A percentile compares a stretch with the other conserved stretches of the same genome.
Evolutionary conservation across 2,113 vertebrate species (phyloP).

Genomic region (Girardinichthys multiradiatus): DNA sequence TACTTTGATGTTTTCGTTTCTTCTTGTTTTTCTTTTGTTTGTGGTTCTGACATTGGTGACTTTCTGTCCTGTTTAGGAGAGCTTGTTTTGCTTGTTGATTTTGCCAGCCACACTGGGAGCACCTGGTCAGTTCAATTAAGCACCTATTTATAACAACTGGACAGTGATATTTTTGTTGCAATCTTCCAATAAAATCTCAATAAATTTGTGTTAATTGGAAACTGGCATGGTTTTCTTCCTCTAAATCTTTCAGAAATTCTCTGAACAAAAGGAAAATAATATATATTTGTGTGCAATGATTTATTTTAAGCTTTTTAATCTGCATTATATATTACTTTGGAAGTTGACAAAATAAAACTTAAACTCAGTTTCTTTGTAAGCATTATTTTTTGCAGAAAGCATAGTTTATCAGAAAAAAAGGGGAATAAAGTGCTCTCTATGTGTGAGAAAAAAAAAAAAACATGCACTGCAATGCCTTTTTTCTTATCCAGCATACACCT

Average conservation of each 20-base stretch:
- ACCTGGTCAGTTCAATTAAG: no score
- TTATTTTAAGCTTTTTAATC: neutral
- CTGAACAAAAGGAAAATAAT: neutral
- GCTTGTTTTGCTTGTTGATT: no score
- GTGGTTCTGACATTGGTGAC: no score
- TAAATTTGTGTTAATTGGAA: neutral
- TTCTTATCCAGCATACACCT: slow-evolving; percentile 43
- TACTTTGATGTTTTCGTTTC: no score
- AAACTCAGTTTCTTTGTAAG: neutral
- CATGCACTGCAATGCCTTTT: slow-evolving; percentile 9
- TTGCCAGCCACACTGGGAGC: no score
- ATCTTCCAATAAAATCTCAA: neutral
- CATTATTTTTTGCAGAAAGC: neutral
- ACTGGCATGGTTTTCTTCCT: neutral
- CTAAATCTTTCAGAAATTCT: neutral
- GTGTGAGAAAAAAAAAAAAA: slow-evolving; percentile 12
- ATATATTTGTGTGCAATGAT: neutral
- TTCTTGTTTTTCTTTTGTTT: no score
- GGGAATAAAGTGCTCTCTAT: slow-evolving; percentile 1
- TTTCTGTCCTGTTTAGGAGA: no score
- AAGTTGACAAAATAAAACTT: neutral
- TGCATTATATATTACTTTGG: no score
- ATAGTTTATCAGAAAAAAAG: slow-evolving; percentile 32
- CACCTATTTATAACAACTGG: no score
- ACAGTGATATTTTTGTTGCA: no score